A percentile compares a stretch with the other conserved stretches of the same genome.
Evolutionary conservation across 2,113 vertebrate species (phyloP).

Genomic region (Machaerirhynchus nigripectus): DNA sequence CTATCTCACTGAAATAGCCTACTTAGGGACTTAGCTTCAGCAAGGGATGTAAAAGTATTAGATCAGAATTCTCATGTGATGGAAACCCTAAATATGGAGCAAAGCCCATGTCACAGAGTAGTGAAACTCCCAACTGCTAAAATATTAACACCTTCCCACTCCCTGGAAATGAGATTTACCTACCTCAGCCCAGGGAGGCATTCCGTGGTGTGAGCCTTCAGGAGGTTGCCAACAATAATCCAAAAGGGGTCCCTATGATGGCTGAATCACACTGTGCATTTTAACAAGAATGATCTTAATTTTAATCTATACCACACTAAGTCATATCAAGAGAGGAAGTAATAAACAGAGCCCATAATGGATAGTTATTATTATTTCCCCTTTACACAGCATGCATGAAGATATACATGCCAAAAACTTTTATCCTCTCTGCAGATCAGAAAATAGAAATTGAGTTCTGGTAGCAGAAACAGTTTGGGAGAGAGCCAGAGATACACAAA

Average conservation of each 20-base stretch:
- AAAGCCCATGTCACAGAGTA: fast-evolving
- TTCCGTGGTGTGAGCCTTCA: background rate
- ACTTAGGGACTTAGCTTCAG: background rate
- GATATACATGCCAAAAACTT: background rate
- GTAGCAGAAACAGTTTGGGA: background rate
- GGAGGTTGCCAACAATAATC: background rate
- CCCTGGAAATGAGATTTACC: background rate
- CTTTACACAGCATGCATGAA: background rate
- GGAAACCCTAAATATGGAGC: background rate
- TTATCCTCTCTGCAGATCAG: background rate
- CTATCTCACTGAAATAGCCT: background rate
- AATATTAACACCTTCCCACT: background rate
- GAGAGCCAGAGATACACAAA: background rate
- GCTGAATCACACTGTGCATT: background rate
- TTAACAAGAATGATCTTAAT: background rate
- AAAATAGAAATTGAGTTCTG: background rate
- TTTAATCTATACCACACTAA: background rate
- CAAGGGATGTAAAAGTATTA: background rate
- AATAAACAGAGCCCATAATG: background rate
- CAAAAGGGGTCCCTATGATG: fast-evolving
- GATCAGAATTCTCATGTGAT: background rate
- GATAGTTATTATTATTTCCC: background rate
- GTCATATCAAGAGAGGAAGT: background rate
- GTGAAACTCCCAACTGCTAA: background rate
- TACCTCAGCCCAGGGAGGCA: background rate